Evolutionary conservation across 2,113 vertebrate species (phyloP).

Genomic region (Siphamia tubifer): DNA sequence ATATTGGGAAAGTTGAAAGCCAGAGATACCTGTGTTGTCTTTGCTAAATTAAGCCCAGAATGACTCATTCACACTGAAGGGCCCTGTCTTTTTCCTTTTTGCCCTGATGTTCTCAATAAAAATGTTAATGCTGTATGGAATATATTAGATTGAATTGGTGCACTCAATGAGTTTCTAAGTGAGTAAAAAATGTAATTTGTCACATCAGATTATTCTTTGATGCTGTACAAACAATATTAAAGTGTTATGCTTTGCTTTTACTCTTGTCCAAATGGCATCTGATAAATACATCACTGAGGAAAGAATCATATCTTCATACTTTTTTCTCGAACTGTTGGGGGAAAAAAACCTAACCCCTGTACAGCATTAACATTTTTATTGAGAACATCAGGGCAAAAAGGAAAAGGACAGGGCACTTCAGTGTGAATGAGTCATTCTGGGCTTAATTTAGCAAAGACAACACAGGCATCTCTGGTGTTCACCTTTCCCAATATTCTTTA

Average conservation of each 20-base stretch:
- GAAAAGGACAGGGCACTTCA: not conserved
- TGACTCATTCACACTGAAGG: constrained; percentile 24
- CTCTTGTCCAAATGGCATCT: too few relatives aligned
- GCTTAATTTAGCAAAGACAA: constrained; percentile 17
- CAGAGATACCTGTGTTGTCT: not conserved
- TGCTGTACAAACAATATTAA: too few relatives aligned
- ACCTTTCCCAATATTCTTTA: not conserved
- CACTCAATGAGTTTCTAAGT: too few relatives aligned
- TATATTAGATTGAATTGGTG: too few relatives aligned
- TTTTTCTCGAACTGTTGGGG: not conserved
- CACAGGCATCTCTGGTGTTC: not conserved
- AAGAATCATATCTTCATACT: not conserved
- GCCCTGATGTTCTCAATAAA: not conserved
- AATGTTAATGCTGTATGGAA: not conserved
- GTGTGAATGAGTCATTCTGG: constrained; percentile 21
- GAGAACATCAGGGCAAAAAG: not conserved
- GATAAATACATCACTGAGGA: not conserved
- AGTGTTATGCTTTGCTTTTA: too few relatives aligned
- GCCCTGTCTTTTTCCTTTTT: not conserved
- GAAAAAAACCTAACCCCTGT: not conserved
- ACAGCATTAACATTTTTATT: not conserved
- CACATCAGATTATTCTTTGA: too few relatives aligned
- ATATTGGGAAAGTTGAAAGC: not conserved
- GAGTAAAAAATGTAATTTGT: too few relatives aligned
- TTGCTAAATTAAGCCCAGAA: constrained; percentile 15